These are phyloP conservation scores for Ammodytes marinus DNA, from an alignment of 2,113 vertebrate species.

Conservation along the genomic window DNA sequence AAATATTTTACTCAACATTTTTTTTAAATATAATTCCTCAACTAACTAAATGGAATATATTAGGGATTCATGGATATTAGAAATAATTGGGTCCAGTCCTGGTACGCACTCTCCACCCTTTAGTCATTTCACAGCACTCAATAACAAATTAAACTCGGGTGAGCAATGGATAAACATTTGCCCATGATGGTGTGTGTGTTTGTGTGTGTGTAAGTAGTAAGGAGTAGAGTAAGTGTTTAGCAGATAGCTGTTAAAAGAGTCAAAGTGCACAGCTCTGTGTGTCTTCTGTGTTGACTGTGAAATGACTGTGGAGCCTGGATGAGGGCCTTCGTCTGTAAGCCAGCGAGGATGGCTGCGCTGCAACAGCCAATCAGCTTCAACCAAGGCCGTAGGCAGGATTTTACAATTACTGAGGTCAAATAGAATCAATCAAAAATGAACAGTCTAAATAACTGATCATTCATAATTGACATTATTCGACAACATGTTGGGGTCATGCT, in stretches of 20 bases:
- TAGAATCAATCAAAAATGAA: no score
- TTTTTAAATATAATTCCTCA: rapidly evolving
- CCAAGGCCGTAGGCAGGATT: not conserved
- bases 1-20: no score
- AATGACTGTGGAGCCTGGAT: conserved; percentile 15
- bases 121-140: not conserved
- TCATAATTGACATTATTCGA: no score
- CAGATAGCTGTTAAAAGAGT: conserved; percentile 52
- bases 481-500: no score
- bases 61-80: rapidly evolving
- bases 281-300: conserved; percentile 74
- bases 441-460: no score
- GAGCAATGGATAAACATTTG: conserved; percentile 1
- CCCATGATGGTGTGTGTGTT: not conserved
- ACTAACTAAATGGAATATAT: not conserved
- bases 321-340: not conserved
- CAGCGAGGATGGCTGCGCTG: not conserved
- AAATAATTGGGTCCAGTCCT: not conserved
- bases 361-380: not conserved
- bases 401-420: no score
- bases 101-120: not conserved
- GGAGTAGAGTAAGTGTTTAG: conserved; percentile 39
- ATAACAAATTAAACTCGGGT: not conserved
- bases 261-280: conserved; percentile 38
- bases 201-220: conserved; percentile 42